phyloP scores from a whole-genome alignment of 1,140 invertebrate species.

The Calephelis virginiensis region DNA sequence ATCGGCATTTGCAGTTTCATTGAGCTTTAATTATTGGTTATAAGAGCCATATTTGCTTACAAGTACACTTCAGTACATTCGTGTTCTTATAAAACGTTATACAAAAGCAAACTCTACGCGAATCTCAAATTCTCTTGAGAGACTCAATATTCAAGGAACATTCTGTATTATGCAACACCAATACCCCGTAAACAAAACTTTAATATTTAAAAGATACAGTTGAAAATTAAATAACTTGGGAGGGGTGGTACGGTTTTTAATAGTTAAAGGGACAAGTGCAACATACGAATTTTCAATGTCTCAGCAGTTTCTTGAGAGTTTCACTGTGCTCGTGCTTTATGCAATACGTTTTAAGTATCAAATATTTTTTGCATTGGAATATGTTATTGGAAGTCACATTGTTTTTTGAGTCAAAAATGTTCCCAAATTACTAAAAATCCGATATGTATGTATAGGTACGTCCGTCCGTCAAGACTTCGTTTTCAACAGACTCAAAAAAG shows the following conservation, averaged over 20 bases:
- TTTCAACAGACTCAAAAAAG: too few relatives aligned
- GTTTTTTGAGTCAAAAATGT: too few relatives aligned
- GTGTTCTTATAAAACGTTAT: slow-evolving; percentile 16
- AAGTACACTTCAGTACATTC: slow-evolving; percentile 9
- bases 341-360: slow-evolving; percentile 4
- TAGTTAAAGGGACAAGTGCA: slow-evolving; percentile 45
- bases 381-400: too few relatives aligned
- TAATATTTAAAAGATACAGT: slow-evolving; percentile 30
- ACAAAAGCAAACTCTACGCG: slow-evolving; percentile 22
- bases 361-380: too few relatives aligned
- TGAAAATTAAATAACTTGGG: slow-evolving; percentile 16
- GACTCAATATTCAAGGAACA: slow-evolving; percentile 47
- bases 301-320: slow-evolving; percentile 14
- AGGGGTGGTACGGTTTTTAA: slow-evolving; percentile 30
- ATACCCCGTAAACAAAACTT: slow-evolving; percentile 23
- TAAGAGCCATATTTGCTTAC: not conserved
- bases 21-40: too few relatives aligned
- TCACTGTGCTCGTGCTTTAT: slow-evolving; percentile 1
- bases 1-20: too few relatives aligned
- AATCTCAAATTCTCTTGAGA: slow-evolving; percentile 42
- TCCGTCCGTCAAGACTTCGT: too few relatives aligned
- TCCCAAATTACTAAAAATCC: too few relatives aligned
- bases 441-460: too few relatives aligned
- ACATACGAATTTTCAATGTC: slow-evolving; percentile 35
- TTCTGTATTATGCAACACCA: not conserved